Evolutionary conservation across 2,797 vertebrate species (phyloP), one percentile per base, ranked within the genome.

Genomic region (Enteromius unitaeniatus): DNA sequence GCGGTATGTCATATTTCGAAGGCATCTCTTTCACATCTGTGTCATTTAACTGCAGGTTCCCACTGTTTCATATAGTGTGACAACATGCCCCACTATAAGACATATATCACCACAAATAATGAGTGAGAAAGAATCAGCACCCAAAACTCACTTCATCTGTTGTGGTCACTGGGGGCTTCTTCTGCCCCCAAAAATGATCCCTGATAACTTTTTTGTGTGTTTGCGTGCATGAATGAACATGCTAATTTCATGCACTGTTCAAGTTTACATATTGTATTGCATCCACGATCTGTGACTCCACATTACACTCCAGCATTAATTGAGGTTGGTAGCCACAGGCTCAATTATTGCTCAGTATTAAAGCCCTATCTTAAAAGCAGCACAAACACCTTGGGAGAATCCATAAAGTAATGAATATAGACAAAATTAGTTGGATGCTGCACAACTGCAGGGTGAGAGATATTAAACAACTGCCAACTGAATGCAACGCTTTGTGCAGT

Each of bases 141-240:
- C 37, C 10, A 40, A 17, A 58, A 80, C 60, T 21, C 49, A 23
- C 7, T 2, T 68, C 91, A 45, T 80, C 15, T 28, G 51, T 51
- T 82, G 88, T 92, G 92, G 94, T 85, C 85, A 81, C 84, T 83
- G 77, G 77, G 93, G 92, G 94, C 91, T 91, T 85, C 79, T 94
- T 89, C 82, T 65, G 88, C 92, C 92, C 92, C 79, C 92, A 90
- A 89, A 94, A 45, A 37, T 53, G 0, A 60, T 78, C 49, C 28
- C 19, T 9, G 1, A 8, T 51, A 17, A n/a, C 17, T 28, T 17
- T 13, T n/a, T 55, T 82, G 53, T 79, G 5, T 79, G 5, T 45
- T 42, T 82, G 53, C 74, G 5, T 79, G 5, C 31, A 28, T 23
- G 19, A 70, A 78, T 82, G 72, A 78, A 26, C 31, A 53, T 72